Base-by-base conservation (phyloP, 92 coral and sea anemone species). In the Plumapathes pennacea region DNA sequence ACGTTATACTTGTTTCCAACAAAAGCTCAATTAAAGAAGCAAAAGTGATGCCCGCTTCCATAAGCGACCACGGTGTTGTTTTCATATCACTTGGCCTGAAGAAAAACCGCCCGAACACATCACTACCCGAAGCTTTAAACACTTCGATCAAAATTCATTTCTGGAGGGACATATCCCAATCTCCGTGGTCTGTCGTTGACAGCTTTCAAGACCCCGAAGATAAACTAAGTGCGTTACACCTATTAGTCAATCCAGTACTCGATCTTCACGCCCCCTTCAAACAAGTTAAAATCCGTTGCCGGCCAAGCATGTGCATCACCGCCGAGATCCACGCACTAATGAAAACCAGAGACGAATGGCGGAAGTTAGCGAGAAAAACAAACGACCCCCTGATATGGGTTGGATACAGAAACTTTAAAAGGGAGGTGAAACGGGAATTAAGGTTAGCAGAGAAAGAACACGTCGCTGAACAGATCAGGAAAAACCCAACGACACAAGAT, bases 361-460 rank as follows among this genome's bases (percentile, higher is more conserved):
- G 74, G 27, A 74, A 74, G 57, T 5, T 26, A 5, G 67, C 61
- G 2, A 34, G 41, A 18, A 47, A 26, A 25, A 64, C 81, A 19
- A 62, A 72, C 46, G 72, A 72, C 31, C 49, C 79, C 14, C 28
- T 26, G 38, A 71, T 47, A 14, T 62, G 72, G 72, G 50, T 57
- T n/a, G 62, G 40, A 52, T 50, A 50, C 36, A 72, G 44, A 56
- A 62, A 51, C 27, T 51, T 41, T 25, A 62, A 72, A 64, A 62
- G 38, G 25, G 15, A 72, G 50, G 56, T 61, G 18, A 72, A 64
- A 56, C 66, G 62, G n/a, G 53, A 37, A 25, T 23, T 46, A 37
- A 71, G 62, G 50, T 28, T 25, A 22, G 70, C 78, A n/a, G 60
- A 71, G 61, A 60, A 45, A 53, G 60, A 48, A 25, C 43, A 48